Evolutionary conservation across 2,113 vertebrate genomes (phyloP).

Genomic region (Urocolius indicus): DNA sequence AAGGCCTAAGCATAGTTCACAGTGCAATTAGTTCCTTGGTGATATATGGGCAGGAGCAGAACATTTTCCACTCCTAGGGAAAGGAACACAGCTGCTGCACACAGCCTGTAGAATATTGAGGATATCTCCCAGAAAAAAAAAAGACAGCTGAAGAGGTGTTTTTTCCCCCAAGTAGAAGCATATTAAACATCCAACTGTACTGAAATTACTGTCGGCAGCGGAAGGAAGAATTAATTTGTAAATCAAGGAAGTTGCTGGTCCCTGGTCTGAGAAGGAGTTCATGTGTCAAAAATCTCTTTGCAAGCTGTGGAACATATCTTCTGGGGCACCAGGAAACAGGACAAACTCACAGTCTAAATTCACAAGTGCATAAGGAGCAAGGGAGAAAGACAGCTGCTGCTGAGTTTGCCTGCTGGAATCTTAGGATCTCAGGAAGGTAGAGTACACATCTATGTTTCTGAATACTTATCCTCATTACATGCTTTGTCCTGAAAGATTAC

Average conservation of each 20-base stretch:
- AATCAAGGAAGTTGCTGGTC: not conserved
- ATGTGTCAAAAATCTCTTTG: not conserved
- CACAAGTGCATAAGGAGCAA: not conserved
- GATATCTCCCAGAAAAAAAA: not conserved
- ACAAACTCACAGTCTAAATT: not conserved
- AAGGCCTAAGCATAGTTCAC: not conserved
- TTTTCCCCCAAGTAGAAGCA: not conserved
- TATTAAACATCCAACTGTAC: not conserved
- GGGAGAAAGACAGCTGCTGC: not conserved
- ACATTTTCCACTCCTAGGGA: constrained; percentile 45
- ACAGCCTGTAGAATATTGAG: not conserved
- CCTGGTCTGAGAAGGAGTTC: not conserved
- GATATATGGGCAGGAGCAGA: not conserved
- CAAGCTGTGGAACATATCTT: not conserved
- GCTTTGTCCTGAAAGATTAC: not conserved
- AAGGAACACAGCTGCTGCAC: not conserved
- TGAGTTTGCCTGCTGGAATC: not conserved
- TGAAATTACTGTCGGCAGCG: not conserved
- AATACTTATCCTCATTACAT: not conserved
- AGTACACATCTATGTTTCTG: not conserved
- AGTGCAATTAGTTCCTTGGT: not conserved
- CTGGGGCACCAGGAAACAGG: not conserved
- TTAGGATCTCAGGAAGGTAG: not conserved
- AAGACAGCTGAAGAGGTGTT: not conserved
- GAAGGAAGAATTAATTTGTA: not conserved